Conservation (phyloP, 2,888 invertebrate species). For the Coecobrya sp. region DNA sequence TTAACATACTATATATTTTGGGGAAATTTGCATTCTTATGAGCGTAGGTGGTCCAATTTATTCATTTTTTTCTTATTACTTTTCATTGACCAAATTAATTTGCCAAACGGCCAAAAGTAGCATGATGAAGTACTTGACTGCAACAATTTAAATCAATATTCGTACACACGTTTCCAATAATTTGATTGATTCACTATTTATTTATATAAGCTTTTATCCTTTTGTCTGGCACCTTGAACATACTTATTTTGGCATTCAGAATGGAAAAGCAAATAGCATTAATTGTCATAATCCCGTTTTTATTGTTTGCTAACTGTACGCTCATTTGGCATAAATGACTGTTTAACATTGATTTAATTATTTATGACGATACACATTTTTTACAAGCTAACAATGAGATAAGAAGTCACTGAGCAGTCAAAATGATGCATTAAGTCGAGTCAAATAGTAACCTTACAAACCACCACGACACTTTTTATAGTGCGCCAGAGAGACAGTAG, state of each 20-base stretch:
- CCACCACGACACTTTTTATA: constrained; percentile 30
- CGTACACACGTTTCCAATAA: background rate
- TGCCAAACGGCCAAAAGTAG: background rate
- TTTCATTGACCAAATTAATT: background rate
- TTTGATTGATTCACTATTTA: background rate
- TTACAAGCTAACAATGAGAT: constrained; percentile 31
- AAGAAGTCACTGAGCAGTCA: constrained; percentile 2
- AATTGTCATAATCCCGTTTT: constrained; percentile 10
- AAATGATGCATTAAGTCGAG: background rate
- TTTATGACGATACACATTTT: constrained; percentile 60
- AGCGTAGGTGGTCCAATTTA: background rate
- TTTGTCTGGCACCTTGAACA: constrained; percentile 21
- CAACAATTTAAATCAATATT: background rate
- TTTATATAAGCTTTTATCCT: background rate
- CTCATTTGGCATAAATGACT: constrained; percentile 64
- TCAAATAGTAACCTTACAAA: constrained; percentile 48
- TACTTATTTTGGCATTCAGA: constrained; percentile 18
- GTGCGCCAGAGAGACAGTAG: background rate
- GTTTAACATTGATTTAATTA: constrained; percentile 78
- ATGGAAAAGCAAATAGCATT: background rate
- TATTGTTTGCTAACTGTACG: constrained; percentile 47
- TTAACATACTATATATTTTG: background rate
- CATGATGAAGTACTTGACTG: background rate
- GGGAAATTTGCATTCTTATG: background rate
- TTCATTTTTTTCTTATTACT: background rate